Evolutionary conservation across 2,797 vertebrate genomes (phyloP).

Genomic region (Gephyroberyx darwinii): DNA sequence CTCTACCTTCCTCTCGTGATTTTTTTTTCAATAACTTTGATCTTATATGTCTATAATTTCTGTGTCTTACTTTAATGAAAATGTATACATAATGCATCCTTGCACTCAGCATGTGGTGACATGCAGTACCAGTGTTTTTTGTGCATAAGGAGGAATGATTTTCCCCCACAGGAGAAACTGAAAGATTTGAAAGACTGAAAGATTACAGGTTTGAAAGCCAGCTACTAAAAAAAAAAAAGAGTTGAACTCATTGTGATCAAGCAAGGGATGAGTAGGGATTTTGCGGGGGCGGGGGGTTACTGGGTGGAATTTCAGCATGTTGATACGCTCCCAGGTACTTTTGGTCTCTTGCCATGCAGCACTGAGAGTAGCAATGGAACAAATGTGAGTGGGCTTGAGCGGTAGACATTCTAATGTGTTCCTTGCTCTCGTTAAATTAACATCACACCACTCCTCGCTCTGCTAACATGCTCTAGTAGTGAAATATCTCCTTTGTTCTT

Average conservation of each 20-base stretch:
- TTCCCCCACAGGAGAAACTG: neutral
- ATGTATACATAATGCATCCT: no score
- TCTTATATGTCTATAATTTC: neutral
- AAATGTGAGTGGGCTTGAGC: conserved; percentile 28
- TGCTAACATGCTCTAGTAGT: conserved; percentile 44
- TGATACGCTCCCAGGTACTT: neutral
- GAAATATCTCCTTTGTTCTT: conserved; percentile 45
- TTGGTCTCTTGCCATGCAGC: conserved; percentile 11
- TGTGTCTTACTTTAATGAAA: neutral
- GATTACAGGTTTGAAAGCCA: neutral
- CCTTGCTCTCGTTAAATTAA: conserved; percentile 56
- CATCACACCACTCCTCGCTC: conserved; percentile 30
- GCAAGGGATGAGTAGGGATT: neutral
- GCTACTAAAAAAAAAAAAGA: neutral
- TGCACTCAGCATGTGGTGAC: neutral
- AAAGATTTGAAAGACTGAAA: neutral
- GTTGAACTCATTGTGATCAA: neutral
- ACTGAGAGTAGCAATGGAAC: conserved; percentile 5
- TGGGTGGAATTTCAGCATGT: conserved; percentile 12
- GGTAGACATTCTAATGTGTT: conserved; percentile 38
- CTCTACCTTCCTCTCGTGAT: neutral
- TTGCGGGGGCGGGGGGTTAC: neutral
- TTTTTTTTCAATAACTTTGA: neutral
- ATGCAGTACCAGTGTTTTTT: no score
- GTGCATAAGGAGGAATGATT: no score